These are phyloP conservation scores for Eclectus roratus DNA, from an alignment of 2,113 vertebrate genomes.

Conservation along the genomic window DNA sequence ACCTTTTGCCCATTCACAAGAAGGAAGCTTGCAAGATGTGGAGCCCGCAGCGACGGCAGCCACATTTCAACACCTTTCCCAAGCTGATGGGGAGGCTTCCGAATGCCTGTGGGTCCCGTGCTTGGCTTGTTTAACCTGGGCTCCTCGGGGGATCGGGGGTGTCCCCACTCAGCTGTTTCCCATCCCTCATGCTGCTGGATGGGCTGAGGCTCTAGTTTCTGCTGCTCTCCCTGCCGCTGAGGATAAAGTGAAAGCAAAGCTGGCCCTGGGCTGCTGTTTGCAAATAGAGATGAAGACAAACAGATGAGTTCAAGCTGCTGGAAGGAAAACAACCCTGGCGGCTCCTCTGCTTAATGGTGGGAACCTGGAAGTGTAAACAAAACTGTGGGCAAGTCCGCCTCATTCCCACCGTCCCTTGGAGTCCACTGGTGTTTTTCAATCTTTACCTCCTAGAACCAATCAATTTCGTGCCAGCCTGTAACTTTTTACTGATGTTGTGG, in stretches of 20 bases:
- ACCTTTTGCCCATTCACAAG: neutral
- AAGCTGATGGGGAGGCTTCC: neutral
- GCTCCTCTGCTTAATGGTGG: slow-evolving; percentile 65
- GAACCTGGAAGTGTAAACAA: slow-evolving; percentile 74
- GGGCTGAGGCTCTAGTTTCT: slow-evolving; percentile 15
- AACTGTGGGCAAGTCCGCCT: slow-evolving; percentile 44
- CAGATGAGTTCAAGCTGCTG: slow-evolving; percentile 68
- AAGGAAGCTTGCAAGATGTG: neutral
- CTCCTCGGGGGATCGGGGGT: neutral
- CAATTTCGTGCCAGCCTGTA: slow-evolving; percentile 73
- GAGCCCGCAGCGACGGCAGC: rapidly evolving
- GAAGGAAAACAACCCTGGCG: slow-evolving; percentile 57
- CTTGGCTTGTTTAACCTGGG: neutral
- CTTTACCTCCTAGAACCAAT: slow-evolving; percentile 78
- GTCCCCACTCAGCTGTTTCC: slow-evolving; percentile 54
- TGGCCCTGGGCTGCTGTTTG: slow-evolving; percentile 48
- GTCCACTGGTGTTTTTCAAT: slow-evolving; percentile 60
- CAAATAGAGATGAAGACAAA: slow-evolving; percentile 67
- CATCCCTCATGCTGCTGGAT: slow-evolving; percentile 44
- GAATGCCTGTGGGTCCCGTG: neutral
- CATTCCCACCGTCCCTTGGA: slow-evolving; percentile 65
- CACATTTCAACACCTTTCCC: neutral
- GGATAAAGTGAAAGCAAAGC: slow-evolving; percentile 60
- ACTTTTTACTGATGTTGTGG: slow-evolving; percentile 74
- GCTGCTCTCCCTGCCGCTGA: neutral